A percentile compares a stretch with the other conserved stretches of the same genome.
phyloP scores from a whole-genome alignment of 1,140 invertebrate species.

The Alviniconcha marisindica region DNA sequence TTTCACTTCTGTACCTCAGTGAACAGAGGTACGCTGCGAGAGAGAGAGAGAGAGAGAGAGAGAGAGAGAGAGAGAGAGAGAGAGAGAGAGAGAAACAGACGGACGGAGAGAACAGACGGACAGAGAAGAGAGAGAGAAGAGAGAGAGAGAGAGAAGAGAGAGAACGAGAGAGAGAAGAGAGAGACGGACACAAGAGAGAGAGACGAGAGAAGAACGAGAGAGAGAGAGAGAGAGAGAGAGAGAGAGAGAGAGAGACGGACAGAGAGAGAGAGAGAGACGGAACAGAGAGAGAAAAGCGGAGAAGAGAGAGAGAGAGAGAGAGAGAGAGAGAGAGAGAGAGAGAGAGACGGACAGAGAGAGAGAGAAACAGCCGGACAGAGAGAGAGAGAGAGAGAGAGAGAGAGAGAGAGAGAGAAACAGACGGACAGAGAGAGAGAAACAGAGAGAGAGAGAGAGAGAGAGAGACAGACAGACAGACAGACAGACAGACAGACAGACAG shows the following conservation, averaged over 20 bases:
- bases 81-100: no score
- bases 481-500: neutral
- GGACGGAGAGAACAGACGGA: neutral
- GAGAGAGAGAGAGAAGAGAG: neutral
- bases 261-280: neutral
- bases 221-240: no score
- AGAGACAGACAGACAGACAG: neutral
- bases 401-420: slow-evolving; percentile 37
- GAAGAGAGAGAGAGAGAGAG: neutral
- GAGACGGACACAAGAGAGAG: no score
- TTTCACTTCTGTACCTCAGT: no score
- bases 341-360: neutral
- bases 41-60: no score
- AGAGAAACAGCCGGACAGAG: neutral
- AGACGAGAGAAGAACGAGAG: no score
- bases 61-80: no score
- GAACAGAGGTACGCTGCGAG: no score
- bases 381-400: slow-evolving; percentile 13
- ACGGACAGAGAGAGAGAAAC: neutral
- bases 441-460: neutral
- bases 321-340: neutral
- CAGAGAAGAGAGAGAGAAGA: neutral
- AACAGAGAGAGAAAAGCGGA: neutral
- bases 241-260: neutral
- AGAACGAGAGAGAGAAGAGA: neutral